A percentile compares a stretch with the other conserved stretches of the same genome.
Conservation (phyloP, 1,140 invertebrate species). For the Bombus turneri region DNA sequence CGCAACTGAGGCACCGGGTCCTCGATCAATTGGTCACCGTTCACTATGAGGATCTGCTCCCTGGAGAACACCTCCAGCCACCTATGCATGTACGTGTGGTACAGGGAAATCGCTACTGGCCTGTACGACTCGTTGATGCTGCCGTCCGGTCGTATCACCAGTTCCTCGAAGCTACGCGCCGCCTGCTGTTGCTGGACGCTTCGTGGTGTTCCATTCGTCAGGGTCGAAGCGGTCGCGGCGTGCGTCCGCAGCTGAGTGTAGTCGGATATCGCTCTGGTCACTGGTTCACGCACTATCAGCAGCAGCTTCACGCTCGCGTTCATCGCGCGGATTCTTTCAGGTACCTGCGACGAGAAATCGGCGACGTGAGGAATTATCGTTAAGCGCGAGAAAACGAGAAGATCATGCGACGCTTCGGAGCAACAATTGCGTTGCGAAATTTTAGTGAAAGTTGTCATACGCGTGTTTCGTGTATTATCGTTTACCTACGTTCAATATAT, state of each 20-base stretch:
- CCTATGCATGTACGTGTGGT: constrained; percentile 91
- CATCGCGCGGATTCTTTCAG: constrained; percentile 95
- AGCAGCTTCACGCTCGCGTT: constrained; percentile 96
- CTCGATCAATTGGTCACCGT: constrained; percentile 97
- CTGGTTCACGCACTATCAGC: constrained; percentile 97
- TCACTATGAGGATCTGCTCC: constrained; percentile 96
- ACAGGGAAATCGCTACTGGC: constrained; percentile 91
- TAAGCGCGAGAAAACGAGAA: no score
- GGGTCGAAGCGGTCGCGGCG: constrained; percentile 85
- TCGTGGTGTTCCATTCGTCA: constrained; percentile 62
- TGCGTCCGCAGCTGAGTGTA: constrained; percentile 94
- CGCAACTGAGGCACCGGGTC: constrained; percentile 95
- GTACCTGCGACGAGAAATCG: constrained; percentile 83
- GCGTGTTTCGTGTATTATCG: no score
- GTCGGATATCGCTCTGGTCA: constrained; percentile 97
- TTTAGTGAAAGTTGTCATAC: no score
- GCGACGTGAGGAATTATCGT: no score
- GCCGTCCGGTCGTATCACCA: constrained; percentile 90
- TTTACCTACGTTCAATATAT: no score
- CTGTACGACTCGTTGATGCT: constrained; percentile 92
- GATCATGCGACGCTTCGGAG: no score
- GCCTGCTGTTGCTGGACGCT: constrained; percentile 56
- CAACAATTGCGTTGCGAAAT: no score
- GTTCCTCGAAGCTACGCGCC: constrained; percentile 89
- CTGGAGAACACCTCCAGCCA: constrained; percentile 95